These are phyloP conservation scores for Micrasema longulum DNA, from an alignment of 1,140 invertebrate genomes.

Conservation along the genomic window DNA sequence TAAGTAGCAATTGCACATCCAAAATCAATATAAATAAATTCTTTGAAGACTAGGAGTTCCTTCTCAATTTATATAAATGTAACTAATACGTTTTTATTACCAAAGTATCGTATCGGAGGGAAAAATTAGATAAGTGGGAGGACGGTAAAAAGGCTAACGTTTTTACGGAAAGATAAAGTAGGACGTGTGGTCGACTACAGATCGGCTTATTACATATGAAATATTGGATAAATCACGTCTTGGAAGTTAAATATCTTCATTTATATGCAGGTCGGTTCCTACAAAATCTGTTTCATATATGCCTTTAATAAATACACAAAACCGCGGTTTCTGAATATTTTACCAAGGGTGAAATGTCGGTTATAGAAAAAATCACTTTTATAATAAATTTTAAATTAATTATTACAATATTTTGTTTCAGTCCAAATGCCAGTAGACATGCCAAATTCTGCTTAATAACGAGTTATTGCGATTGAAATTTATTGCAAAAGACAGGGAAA, in stretches of 20 bases:
- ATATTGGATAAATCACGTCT: slow-evolving; percentile 46
- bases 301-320: slow-evolving; percentile 50
- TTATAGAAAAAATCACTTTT: neutral
- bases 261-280: slow-evolving; percentile 43
- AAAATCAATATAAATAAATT: too few species aligned
- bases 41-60: too few species aligned
- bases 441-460: too few species aligned
- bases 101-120: neutral
- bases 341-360: slow-evolving; percentile 2
- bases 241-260: slow-evolving; percentile 49
- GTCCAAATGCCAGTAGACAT: too few species aligned
- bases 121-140: slow-evolving; percentile 35
- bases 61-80: too few species aligned
- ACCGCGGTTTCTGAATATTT: slow-evolving; percentile 33
- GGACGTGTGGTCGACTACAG: slow-evolving; percentile 44
- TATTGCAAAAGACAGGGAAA: too few species aligned
- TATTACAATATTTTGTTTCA: too few species aligned
- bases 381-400: slow-evolving; percentile 15
- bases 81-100: too few species aligned
- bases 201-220: slow-evolving; percentile 50
- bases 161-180: slow-evolving; percentile 41
- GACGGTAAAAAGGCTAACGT: slow-evolving; percentile 33
- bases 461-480: too few species aligned
- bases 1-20: too few species aligned
- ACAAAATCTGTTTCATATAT: slow-evolving; percentile 53